phyloP scores from a whole-genome alignment of 2,888 invertebrate species.

The Heliconius ismenius region DNA sequence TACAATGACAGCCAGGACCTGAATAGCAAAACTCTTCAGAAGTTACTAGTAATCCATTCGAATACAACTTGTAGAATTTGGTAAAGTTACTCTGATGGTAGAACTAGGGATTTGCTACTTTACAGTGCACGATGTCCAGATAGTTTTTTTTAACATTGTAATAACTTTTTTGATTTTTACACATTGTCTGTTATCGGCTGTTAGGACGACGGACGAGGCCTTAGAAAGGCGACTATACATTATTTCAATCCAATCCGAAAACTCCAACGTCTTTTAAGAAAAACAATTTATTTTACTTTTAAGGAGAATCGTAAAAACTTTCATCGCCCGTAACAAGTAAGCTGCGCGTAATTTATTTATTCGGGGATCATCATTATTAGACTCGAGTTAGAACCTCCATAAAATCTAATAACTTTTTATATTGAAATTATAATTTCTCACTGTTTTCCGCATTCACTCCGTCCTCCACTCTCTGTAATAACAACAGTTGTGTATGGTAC shows the following conservation, averaged over 20 bases:
- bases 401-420: neutral
- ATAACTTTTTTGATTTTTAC: no score
- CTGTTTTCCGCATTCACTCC: no score
- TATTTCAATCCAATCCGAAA: neutral
- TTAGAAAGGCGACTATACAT: neutral
- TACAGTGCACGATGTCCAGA: neutral
- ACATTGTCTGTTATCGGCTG: no score
- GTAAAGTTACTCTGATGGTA: neutral
- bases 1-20: no score
- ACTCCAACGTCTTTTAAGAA: neutral
- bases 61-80: no score
- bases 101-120: neutral
- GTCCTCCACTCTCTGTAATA: no score
- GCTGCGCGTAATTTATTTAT: conserved; percentile 21
- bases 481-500: no score
- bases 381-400: neutral
- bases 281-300: conserved; percentile 6
- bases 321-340: conserved; percentile 1
- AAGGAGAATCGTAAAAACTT: conserved; percentile 8
- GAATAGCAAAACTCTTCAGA: no score
- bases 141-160: no score
- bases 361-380: conserved; percentile 7
- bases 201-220: neutral
- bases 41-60: no score
- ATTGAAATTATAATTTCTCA: neutral